Percentiles rank a stretch among this genome's conserved stretches.
Evolutionary conservation across 2,113 vertebrate genomes (phyloP).

Genomic region (Epinephelus fuscoguttatus): DNA sequence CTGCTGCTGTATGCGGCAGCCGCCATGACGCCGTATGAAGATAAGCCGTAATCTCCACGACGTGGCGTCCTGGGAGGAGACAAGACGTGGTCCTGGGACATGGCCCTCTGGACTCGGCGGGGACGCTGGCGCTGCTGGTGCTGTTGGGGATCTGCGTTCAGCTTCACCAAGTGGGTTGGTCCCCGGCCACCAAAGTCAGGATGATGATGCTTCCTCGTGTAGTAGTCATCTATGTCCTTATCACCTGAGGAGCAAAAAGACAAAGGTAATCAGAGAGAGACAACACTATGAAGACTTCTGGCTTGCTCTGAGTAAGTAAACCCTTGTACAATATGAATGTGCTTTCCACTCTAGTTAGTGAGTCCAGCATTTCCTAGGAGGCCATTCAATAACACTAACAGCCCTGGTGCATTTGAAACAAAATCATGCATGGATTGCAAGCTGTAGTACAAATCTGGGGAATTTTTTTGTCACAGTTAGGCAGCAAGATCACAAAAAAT

Average conservation of each 20-base stretch:
- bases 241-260: conserved; percentile 84
- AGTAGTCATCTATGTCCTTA: conserved; percentile 94
- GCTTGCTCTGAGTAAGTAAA: neutral
- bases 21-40: conserved; percentile 79
- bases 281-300: neutral
- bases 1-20: conserved; percentile 82
- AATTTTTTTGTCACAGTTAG: neutral
- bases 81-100: conserved; percentile 98
- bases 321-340: neutral
- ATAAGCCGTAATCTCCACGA: conserved; percentile 88
- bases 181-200: conserved; percentile 88
- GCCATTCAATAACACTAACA: neutral
- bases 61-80: conserved; percentile 87
- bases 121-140: conserved; percentile 88
- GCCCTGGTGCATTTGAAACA: neutral
- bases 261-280: neutral
- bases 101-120: conserved; percentile 92
- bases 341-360: neutral
- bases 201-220: conserved; percentile 91
- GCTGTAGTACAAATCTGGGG: neutral
- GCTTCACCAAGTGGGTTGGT: conserved; percentile 91
- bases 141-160: conserved; percentile 86
- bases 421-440: neutral
- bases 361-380: neutral
- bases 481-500: neutral